Base-by-base conservation (phyloP, 2,797 vertebrate genomes). In the Sebastolobus altivelis region DNA sequence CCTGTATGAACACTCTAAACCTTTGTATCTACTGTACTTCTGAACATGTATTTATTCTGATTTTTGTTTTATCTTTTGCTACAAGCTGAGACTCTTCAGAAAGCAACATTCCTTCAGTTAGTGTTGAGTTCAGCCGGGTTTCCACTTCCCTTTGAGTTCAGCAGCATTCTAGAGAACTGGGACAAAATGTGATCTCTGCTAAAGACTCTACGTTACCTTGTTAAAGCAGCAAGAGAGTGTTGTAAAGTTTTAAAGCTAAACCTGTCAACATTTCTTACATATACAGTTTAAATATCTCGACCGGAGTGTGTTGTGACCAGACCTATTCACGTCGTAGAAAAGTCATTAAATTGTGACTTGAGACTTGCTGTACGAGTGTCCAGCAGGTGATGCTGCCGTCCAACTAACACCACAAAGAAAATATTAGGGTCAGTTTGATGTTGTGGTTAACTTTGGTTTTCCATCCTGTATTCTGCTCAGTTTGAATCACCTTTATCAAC, bases 41-140 rank as follows among this genome's bases (percentile, higher is more conserved):
- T 58, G 6, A 46, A 16, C 65, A 72, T 62, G 22, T 61, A 72
- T 83, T 87, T 72, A 74, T 87, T 83, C 18, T 2, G 20, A 11
- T 33, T 68, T 68, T 22, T 49, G 10, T 5, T 38, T 40, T 13
- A 22, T 59, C 20, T 37, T 72, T 83, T 60, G 61, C 66, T 66
- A 62, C 49, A 12, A 67, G 37, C 33, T 37, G 8, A 72, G 37
- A 38, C 27, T 71, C 20, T 74, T 63, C 66, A 49, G 49, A 13
- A 65, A 31, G 56, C 31, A 10, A 59, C 71, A 68, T 72, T 81
- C 61, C 68, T 68, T 54, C 29, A 7, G 25, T 31, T 58, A 3
- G 54, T 61, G 49, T 33, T 8, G n/a, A 33, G 46, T 61, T 62
- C 29, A 62, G 33, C 33, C 1, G 4, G n/a, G 29, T 20, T 55